Evolutionary conservation across 2,113 vertebrate genomes (phyloP).

Genomic region (Rostratula benghalensis): DNA sequence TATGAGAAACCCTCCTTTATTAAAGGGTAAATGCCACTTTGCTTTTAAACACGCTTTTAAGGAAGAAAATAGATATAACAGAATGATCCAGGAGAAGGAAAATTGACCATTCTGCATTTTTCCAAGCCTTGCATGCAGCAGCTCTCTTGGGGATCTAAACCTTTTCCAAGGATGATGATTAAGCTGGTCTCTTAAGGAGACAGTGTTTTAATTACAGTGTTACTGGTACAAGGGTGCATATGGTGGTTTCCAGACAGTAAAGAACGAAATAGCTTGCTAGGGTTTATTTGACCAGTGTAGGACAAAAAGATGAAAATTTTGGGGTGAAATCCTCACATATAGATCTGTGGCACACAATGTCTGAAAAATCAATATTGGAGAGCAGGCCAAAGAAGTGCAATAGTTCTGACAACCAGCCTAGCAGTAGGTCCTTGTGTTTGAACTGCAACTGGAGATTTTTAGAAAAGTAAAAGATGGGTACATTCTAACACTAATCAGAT

Average conservation of each 20-base stretch:
- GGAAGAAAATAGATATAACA: neutral
- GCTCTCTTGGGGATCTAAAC: slow-evolving; percentile 11
- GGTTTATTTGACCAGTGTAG: neutral
- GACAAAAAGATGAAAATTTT: neutral
- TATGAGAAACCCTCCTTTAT: neutral
- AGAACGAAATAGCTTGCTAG: neutral
- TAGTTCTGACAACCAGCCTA: neutral
- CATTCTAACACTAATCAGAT: neutral
- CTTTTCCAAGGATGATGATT: slow-evolving; percentile 18
- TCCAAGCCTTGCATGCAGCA: neutral
- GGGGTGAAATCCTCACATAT: neutral
- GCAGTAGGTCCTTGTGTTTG: neutral
- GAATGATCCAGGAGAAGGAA: slow-evolving; percentile 16
- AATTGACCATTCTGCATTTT: slow-evolving; percentile 27
- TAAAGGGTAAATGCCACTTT: neutral
- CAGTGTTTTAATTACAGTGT: neutral
- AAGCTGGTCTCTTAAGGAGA: neutral
- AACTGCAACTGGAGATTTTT: neutral
- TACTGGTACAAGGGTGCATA: neutral
- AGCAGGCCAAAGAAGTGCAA: neutral
- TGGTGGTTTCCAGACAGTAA: neutral
- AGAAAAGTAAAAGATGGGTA: neutral
- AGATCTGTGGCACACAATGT: neutral
- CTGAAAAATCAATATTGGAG: neutral
- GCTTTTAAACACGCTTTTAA: slow-evolving; percentile 1